Evolutionary conservation across 2,113 vertebrate species (phyloP), one percentile per base, ranked within the genome.

Genomic region (Turdus rufiventris): DNA sequence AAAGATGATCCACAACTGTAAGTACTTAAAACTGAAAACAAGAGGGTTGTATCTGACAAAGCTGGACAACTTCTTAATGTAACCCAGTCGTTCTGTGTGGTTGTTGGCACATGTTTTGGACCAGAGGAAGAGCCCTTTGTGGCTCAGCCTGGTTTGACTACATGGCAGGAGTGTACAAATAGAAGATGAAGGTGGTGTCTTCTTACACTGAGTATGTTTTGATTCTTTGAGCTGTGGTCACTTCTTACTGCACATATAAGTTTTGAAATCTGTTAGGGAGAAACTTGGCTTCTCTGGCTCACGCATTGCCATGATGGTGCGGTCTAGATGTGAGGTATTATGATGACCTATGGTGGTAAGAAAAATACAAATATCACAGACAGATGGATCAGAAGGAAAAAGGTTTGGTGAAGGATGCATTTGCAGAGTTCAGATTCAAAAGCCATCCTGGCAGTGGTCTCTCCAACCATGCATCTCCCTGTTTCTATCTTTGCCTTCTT

Each of bases 21-120:
- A 96, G 88, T 80, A 85, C 82, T 96, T 96, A 97, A 95, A 92
- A 89, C 57, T 61, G 16, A 92, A 95, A 97, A 17, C 58, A 89
- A 87, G 74, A 81, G 61, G 61, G 54, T 83, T 88, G 36, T 91
- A 91, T 94, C 91, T 94, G 74, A 94, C 74, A 94, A 93, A 96
- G 63, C 82, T 25, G 3, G 58, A 78, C 73, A 83, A 43, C 34
- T 76, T 88, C 56, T 85, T 93, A 95, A 94, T 82, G 78, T 82
- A 94, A 85, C 82, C 66, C 85, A 88, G 91, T 74, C 78, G 43
- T 94, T 54, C 74, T 10, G 1, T 89, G 89, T 85, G 75, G 91
- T 71, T 82, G 29, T 93, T 94, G 93, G 88, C 62, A 65, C 70
- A 31, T 94, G 45, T 89, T 91, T 92, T 50, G 15, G 67, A 66